Evolutionary conservation across 2,113 vertebrate species (phyloP), one percentile per base, ranked within the genome.

Genomic region (Hucho hucho): DNA sequence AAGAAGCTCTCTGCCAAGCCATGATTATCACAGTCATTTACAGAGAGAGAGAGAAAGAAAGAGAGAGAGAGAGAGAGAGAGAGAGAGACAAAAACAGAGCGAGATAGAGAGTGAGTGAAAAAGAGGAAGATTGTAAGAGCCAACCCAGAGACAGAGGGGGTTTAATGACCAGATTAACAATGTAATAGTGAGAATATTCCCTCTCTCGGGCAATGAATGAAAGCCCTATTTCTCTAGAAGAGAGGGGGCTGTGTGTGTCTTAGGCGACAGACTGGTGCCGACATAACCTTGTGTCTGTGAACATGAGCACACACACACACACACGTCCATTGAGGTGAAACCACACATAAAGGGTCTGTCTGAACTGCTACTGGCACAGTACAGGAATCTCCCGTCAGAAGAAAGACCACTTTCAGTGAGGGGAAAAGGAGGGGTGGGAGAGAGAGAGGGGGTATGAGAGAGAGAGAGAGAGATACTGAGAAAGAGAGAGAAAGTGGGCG

Each of bases 141-240:
- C 7, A 43, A 7, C 37, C 37, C 2, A 43, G 37, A 43, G 37
- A 43, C 37, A 14, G 12, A 70, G 70, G 64, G 43, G 29, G 66
- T 73, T 75, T 81, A 80, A 83, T 85, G 66, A 79, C 56, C 77
- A 64, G 70, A 81, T 78, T 81, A 78, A 73, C 69, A 71, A 26
- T 25, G 26, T 65, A 65, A 65, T 65, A 26, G 25, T 65, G 64
- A 65, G 64, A 65, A 65, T 65, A 65, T 65, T 65, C 64, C 14
- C 25, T 65, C 25, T 65, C 64, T 65, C 6, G 12, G 0, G 24
- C 64, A 25, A 65, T 65, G 64, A 65, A 65, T 65, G 64, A 28
- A 28, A 49, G 63, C 66, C 61, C 71, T 67, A 69, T 70, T 72
- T 71, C 61, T 43, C 14, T 71, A 6, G 29, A 77, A 75, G 66